Conservation (phyloP, 1,140 invertebrate genomes). For the Luehdorfia chinensis region DNA sequence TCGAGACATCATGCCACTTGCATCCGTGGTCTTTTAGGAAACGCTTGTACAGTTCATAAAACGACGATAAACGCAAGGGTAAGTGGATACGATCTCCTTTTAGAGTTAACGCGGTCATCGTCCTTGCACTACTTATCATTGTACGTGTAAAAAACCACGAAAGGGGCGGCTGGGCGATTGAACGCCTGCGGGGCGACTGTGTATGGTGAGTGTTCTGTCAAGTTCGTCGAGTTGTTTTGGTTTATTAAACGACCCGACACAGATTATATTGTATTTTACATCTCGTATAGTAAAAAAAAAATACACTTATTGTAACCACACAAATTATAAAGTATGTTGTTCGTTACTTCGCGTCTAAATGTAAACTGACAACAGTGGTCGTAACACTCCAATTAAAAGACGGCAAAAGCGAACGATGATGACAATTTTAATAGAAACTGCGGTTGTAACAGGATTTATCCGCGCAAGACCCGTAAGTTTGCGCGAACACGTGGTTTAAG, state of each 20-base stretch:
- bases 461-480: slow-evolving; percentile 24
- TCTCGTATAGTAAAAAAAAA: background rate
- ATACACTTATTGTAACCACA: too few species aligned
- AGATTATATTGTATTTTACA: slow-evolving; percentile 5
- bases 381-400: slow-evolving; percentile 61
- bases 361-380: slow-evolving; percentile 38
- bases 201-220: slow-evolving; percentile 23
- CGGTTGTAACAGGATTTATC: slow-evolving; percentile 73
- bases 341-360: slow-evolving; percentile 24
- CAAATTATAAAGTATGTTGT: too few species aligned
- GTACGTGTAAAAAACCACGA: slow-evolving; percentile 27
- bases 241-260: background rate
- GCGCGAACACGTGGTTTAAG: slow-evolving; percentile 3
- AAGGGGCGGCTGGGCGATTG: slow-evolving; percentile 13
- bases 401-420: slow-evolving; percentile 43
- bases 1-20: slow-evolving; percentile 69
- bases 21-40: slow-evolving; percentile 70
- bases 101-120: slow-evolving; percentile 53
- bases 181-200: slow-evolving; percentile 50
- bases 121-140: slow-evolving; percentile 33
- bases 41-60: slow-evolving; percentile 63
- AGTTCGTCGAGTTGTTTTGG: background rate
- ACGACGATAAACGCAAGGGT: slow-evolving; percentile 51
- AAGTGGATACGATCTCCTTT: slow-evolving; percentile 46
- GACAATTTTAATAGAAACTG: slow-evolving; percentile 50